phyloP scores from a whole-genome alignment of 2,797 vertebrate genomes.

The Triplophysa yarkandensis region DNA sequence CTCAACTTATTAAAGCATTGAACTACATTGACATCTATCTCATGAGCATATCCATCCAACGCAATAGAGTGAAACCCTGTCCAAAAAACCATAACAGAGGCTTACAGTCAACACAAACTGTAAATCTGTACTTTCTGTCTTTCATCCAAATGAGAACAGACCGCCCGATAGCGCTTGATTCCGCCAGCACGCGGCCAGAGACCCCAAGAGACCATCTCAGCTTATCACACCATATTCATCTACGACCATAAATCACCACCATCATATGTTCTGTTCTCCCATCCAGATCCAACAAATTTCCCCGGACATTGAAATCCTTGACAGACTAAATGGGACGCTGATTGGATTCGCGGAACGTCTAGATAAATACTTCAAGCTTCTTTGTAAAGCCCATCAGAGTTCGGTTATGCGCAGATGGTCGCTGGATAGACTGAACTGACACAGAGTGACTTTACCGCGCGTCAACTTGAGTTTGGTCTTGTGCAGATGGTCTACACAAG shows the following conservation, averaged over 20 bases:
- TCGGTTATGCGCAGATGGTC: conserved; percentile 12
- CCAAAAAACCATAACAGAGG: conserved; percentile 24
- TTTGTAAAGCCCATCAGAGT: conserved; percentile 11
- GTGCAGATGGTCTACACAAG: conserved; percentile 4
- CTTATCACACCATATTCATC: conserved; percentile 49
- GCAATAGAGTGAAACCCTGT: conserved; percentile 7
- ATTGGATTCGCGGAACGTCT: conserved; percentile 49
- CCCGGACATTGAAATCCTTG: conserved; percentile 45
- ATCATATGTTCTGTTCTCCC: conserved; percentile 47
- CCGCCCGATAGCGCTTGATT: conserved; percentile 19
- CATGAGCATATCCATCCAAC: neutral
- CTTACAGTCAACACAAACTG: conserved; percentile 32
- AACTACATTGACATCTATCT: neutral
- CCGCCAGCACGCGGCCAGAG: conserved; percentile 13
- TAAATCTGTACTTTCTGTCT: conserved; percentile 42
- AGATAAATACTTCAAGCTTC: conserved; percentile 39
- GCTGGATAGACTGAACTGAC: neutral
- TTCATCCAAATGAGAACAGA: conserved; percentile 43
- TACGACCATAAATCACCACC: conserved; percentile 43
- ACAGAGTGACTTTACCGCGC: conserved; percentile 16
- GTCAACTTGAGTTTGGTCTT: conserved; percentile 1
- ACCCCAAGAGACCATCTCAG: conserved; percentile 36
- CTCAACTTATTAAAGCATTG: neutral
- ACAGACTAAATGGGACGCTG: conserved; percentile 50
- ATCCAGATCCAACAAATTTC: conserved; percentile 47